Percentiles rank a stretch among this genome's conserved stretches.
Evolutionary conservation across 1,140 invertebrate species (phyloP).

Genomic region (Bradysia coprophila): DNA sequence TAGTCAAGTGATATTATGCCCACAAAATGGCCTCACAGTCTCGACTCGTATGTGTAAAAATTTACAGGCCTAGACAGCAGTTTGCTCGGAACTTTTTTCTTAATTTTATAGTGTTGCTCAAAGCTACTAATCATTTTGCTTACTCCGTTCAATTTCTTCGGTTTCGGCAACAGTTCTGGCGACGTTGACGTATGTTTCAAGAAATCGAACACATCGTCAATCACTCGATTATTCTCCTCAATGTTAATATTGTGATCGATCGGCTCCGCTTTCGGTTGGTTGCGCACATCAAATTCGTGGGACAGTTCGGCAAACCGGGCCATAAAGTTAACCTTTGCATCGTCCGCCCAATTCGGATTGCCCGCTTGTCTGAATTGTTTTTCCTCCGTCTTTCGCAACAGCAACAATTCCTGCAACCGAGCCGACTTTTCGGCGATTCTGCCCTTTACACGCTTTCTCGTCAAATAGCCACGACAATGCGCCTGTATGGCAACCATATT

Average conservation of each 20-base stretch:
- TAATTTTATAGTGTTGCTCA: constrained; percentile 15
- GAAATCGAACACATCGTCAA: constrained; percentile 36
- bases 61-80: constrained; percentile 21
- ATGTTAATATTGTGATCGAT: constrained; percentile 16
- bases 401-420: constrained; percentile 20
- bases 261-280: constrained; percentile 20
- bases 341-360: constrained; percentile 40
- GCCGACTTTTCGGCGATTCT: neutral
- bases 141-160: constrained; percentile 8
- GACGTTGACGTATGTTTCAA: constrained; percentile 28
- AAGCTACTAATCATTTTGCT: constrained; percentile 22
- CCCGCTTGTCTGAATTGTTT: constrained; percentile 36
- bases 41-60: constrained; percentile 10
- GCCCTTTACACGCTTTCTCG: constrained; percentile 24
- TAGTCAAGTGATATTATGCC: too few species aligned
- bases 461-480: constrained; percentile 49
- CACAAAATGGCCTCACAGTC: neutral
- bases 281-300: constrained; percentile 15
- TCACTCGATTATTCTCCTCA: constrained; percentile 32
- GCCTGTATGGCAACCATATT: constrained; percentile 53
- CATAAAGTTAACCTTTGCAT: constrained; percentile 48
- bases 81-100: constrained; percentile 18
- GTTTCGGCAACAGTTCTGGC: constrained; percentile 13
- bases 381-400: constrained; percentile 37
- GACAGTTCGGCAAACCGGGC: constrained; percentile 40